phyloP scores from a whole-genome alignment of 2,797 vertebrate genomes.

The Catostomus latipinnis region DNA sequence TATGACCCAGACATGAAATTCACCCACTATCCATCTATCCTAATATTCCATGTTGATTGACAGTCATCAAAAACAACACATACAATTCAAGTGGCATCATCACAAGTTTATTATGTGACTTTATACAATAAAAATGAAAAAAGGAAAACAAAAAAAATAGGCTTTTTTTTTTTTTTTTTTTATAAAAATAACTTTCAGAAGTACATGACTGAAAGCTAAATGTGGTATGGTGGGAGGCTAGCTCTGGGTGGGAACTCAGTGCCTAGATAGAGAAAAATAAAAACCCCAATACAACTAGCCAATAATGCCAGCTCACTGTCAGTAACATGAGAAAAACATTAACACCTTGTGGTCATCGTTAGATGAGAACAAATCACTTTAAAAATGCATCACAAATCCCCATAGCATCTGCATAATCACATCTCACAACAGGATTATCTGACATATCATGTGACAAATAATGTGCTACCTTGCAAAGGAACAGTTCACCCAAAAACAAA shows the following conservation, averaged over 20 bases:
- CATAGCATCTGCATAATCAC: neutral
- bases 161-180: constrained; percentile 39
- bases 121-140: constrained; percentile 74
- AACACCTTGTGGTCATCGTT: neutral
- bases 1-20: too few species aligned
- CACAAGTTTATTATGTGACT: constrained; percentile 80
- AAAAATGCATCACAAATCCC: neutral
- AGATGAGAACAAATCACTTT: neutral
- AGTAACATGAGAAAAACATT: constrained; percentile 11
- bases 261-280: constrained; percentile 37
- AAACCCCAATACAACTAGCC: constrained; percentile 1
- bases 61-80: neutral
- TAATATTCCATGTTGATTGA: too few species aligned
- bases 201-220: constrained; percentile 88
- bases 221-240: constrained; percentile 75
- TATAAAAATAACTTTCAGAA: constrained; percentile 83
- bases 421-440: neutral
- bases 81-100: constrained; percentile 60
- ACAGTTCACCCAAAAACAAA: too few species aligned
- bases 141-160: constrained; percentile 71
- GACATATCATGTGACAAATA: constrained; percentile 7
- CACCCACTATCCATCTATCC: too few species aligned
- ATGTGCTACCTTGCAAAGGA: too few species aligned
- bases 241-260: constrained; percentile 31
- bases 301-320: constrained; percentile 26